phyloP scores from a whole-genome alignment of 2,113 vertebrate species.

The Hippocampus comes region DNA sequence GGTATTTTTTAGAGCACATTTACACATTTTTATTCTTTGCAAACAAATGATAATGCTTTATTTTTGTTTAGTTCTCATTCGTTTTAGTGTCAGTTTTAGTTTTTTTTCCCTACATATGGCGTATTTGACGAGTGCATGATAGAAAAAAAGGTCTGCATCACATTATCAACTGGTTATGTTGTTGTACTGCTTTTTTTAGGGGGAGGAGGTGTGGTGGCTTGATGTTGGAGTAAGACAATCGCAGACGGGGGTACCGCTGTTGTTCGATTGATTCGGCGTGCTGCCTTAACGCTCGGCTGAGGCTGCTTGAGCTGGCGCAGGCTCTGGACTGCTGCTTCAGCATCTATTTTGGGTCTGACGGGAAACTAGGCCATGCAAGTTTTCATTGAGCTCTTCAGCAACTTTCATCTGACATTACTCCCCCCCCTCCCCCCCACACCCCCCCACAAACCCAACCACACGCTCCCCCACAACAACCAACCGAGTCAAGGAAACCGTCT shows the following conservation, averaged over 20 bases:
- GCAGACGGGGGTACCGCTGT: constrained; percentile 6
- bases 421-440: background rate
- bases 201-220: background rate
- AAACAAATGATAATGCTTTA: no score
- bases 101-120: no score
- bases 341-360: constrained; percentile 60
- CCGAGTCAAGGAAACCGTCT: constrained; percentile 4
- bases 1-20: no score
- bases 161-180: background rate
- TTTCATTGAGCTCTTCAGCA: constrained; percentile 62
- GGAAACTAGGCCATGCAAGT: constrained; percentile 67
- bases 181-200: background rate
- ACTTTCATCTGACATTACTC: constrained; percentile 56
- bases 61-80: no score
- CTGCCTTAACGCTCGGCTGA: constrained; percentile 41
- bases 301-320: constrained; percentile 37
- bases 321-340: constrained; percentile 54
- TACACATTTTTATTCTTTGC: no score
- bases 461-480: background rate
- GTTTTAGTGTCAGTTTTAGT: no score
- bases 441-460: background rate
- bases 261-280: constrained; percentile 25
- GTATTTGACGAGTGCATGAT: no score
- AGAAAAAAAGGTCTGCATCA: no score
- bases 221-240: background rate